Evolutionary conservation across 2,888 invertebrate species (phyloP).

Genomic region (Danaus chrysippus): DNA sequence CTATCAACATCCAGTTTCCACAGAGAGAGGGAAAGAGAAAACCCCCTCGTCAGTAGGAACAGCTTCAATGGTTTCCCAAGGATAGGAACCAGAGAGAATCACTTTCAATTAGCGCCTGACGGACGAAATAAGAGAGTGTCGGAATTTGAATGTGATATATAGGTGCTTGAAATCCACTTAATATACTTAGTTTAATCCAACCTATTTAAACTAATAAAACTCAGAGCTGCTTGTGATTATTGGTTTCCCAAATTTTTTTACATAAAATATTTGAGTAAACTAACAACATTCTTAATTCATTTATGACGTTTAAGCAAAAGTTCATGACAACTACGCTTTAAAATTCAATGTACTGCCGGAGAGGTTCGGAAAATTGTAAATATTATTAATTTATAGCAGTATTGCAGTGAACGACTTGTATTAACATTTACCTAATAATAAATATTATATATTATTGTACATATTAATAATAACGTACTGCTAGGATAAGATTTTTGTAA

Average conservation of each 20-base stretch:
- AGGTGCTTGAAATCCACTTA: conserved; percentile 8
- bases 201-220: background rate
- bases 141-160: conserved; percentile 82
- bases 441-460: conserved; percentile 33
- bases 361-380: conserved; percentile 57
- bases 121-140: conserved; percentile 79
- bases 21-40: conserved; percentile 64
- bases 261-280: conserved; percentile 5
- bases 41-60: conserved; percentile 70
- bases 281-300: background rate
- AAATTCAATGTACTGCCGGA: conserved; percentile 46
- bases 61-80: conserved; percentile 74
- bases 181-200: background rate
- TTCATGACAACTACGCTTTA: conserved; percentile 45
- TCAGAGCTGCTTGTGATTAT: background rate
- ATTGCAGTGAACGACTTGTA: conserved; percentile 39
- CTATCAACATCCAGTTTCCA: conserved; percentile 74
- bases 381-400: conserved; percentile 67
- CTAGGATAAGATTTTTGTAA: conserved; percentile 20
- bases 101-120: conserved; percentile 68
- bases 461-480: conserved; percentile 16
- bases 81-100: conserved; percentile 61
- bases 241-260: conserved; percentile 5
- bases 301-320: conserved; percentile 4
- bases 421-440: conserved; percentile 38